Evolutionary conservation across 2,113 vertebrate genomes (phyloP).

Genomic region (Noturus placidus): DNA sequence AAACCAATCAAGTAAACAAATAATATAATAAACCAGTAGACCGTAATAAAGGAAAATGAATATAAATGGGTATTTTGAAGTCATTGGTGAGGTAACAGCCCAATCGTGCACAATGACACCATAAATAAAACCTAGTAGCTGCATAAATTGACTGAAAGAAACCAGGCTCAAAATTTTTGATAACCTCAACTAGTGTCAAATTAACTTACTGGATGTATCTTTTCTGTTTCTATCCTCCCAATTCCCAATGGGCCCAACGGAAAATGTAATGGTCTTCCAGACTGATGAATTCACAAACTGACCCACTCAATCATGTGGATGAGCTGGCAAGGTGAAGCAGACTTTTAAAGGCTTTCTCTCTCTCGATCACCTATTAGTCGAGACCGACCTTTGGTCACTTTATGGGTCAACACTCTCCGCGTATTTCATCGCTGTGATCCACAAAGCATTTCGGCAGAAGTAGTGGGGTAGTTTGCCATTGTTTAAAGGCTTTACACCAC

Average conservation of each 20-base stretch:
- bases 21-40: background rate
- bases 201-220: background rate
- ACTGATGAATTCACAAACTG: background rate
- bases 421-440: too few relatives aligned
- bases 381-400: too few relatives aligned
- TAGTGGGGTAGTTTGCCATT: too few relatives aligned
- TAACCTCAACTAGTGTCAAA: background rate
- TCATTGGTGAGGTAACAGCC: background rate
- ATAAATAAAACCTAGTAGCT: background rate
- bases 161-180: background rate
- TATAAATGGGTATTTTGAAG: background rate
- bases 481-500: slow-evolving; percentile 4
- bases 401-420: too few relatives aligned
- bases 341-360: background rate
- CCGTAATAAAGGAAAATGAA: background rate
- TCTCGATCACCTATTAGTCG: too few relatives aligned
- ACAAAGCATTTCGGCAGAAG: too few relatives aligned
- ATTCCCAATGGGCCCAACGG: background rate
- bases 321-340: background rate
- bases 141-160: background rate
- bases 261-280: background rate
- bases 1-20: too few relatives aligned
- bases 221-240: background rate
- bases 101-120: background rate
- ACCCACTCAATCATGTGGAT: background rate